phyloP scores from a whole-genome alignment of 2,888 invertebrate species.

The Troides oblongomaculatus region DNA sequence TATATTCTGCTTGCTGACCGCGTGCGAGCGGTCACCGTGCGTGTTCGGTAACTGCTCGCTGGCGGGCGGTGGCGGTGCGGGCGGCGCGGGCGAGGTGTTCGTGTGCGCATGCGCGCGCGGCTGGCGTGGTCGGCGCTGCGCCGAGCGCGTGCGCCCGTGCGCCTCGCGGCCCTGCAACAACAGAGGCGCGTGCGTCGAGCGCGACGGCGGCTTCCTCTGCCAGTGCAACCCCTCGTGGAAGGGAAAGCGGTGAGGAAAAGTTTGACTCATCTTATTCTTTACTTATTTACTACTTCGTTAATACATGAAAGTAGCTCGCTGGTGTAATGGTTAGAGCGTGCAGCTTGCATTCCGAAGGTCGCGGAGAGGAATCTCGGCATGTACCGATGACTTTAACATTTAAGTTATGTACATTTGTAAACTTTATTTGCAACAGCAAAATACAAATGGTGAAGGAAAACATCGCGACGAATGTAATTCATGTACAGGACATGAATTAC shows the following conservation, averaged over 20 bases:
- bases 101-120: conserved; percentile 84
- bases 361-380: too few relatives aligned
- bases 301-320: too few relatives aligned
- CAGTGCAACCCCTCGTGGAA: conserved; percentile 88
- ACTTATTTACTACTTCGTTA: background rate
- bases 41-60: conserved; percentile 83
- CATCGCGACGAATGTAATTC: too few relatives aligned
- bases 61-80: conserved; percentile 44
- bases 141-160: conserved; percentile 84
- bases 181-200: conserved; percentile 85
- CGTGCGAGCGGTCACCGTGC: conserved; percentile 87
- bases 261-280: background rate
- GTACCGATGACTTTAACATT: too few relatives aligned
- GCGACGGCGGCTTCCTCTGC: conserved; percentile 84
- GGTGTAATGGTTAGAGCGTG: too few relatives aligned
- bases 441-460: too few relatives aligned
- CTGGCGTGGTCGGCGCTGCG: conserved; percentile 84
- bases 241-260: conserved; percentile 68
- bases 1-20: conserved; percentile 86
- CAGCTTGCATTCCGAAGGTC: too few relatives aligned
- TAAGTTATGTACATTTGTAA: too few relatives aligned
- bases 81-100: conserved; percentile 50
- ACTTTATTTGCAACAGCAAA: too few relatives aligned
- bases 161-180: conserved; percentile 87
- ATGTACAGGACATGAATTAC: too few relatives aligned